phyloP scores from a whole-genome alignment of 2,113 vertebrate genomes.

The Sinocyclocheilus anophthalmus region DNA sequence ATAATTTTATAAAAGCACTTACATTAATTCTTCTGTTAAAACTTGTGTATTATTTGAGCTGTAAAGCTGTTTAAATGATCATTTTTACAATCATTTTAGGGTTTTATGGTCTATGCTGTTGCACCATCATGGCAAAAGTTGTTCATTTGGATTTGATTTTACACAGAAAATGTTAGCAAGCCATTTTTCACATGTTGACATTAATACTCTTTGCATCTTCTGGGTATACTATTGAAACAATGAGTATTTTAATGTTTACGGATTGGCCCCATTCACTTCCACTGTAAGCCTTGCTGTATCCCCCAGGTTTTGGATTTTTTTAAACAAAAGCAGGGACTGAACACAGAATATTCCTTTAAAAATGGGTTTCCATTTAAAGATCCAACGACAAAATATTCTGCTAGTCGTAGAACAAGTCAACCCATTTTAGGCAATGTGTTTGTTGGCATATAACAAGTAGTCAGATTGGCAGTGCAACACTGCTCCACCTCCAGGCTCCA shows the following conservation, averaged over 20 bases:
- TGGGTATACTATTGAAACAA: not conserved
- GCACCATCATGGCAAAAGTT: not conserved
- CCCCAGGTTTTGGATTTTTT: not conserved
- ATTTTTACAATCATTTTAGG: not conserved
- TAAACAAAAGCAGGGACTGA: not conserved
- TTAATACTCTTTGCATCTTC: not conserved
- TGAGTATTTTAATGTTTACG: not conserved
- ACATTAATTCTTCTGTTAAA: not conserved
- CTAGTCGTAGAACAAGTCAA: not conserved
- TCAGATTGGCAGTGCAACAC: conserved; percentile 29
- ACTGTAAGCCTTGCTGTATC: not conserved
- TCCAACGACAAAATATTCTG: not conserved
- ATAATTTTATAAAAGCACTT: too few species aligned
- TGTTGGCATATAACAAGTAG: conserved; percentile 2
- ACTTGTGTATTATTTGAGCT: not conserved
- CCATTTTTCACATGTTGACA: not conserved
- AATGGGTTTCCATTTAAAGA: conserved; percentile 3
- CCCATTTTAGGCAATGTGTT: conserved; percentile 37
- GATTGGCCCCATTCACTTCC: not conserved
- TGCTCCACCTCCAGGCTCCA: conserved; percentile 28
- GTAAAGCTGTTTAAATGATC: not conserved
- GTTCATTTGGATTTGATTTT: not conserved
- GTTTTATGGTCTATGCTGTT: not conserved
- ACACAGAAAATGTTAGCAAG: not conserved
- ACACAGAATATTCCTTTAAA: conserved; percentile 19